These are phyloP conservation scores for Euclidia mi DNA, from an alignment of 2,888 invertebrate species.

Conservation along the genomic window DNA sequence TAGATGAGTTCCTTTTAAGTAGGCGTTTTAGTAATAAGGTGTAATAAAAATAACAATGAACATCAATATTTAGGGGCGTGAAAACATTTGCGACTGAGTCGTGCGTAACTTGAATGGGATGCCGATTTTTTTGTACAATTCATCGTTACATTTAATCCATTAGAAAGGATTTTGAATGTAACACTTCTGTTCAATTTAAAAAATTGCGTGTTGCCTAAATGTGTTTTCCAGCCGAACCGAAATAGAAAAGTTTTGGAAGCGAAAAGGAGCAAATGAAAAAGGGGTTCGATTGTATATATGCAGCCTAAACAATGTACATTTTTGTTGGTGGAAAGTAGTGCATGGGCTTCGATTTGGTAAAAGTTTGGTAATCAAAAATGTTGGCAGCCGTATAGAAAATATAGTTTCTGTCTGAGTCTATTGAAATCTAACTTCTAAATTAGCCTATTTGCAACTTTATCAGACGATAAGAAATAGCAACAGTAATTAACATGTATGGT, in stretches of 20 bases:
- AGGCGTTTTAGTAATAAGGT: conserved; percentile 48
- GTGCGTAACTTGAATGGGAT: conserved; percentile 24
- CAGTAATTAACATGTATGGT: too few species aligned
- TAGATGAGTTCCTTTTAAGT: conserved; percentile 50
- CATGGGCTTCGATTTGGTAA: conserved; percentile 9
- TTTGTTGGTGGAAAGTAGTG: background rate
- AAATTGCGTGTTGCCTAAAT: background rate
- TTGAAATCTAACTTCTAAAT: background rate
- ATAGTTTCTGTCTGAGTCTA: background rate
- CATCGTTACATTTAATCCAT: conserved; percentile 30
- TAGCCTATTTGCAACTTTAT: too few species aligned
- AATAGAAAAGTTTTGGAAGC: conserved; percentile 9
- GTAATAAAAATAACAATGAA: conserved; percentile 55
- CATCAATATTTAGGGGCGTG: conserved; percentile 50
- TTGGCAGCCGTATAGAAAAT: background rate
- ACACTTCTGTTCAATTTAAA: conserved; percentile 17
- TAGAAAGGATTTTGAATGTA: conserved; percentile 29
- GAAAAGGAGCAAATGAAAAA: background rate
- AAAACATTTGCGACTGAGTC: conserved; percentile 41
- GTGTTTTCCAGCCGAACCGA: background rate
- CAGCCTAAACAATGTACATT: background rate
- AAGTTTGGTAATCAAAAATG: background rate
- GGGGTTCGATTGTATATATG: background rate
- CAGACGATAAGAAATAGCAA: too few species aligned
- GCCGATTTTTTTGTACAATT: conserved; percentile 27